Conservation (phyloP, 37 sponge, comb jelly and placozoan species). For the Hexactinellida sp. region DNA sequence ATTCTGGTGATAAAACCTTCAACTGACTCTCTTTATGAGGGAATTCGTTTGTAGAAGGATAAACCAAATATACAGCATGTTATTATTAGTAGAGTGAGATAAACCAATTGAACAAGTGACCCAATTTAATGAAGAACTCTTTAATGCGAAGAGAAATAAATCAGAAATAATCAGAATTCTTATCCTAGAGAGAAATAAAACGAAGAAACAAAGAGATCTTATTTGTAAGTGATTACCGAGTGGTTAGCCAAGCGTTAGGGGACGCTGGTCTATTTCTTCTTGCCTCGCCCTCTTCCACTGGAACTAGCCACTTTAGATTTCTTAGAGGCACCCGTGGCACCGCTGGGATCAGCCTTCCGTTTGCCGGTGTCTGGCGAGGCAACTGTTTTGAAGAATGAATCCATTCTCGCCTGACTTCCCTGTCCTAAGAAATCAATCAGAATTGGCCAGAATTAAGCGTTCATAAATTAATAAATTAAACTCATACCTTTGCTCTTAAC, state of each 20-base stretch:
- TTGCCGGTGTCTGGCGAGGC: constrained; percentile 37
- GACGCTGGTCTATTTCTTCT: background rate
- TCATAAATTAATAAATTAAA: too few species aligned
- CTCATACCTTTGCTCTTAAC: constrained; percentile 38
- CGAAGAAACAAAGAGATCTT: background rate
- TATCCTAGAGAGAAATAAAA: too few species aligned
- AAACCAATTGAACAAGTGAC: too few species aligned
- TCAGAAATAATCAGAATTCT: too few species aligned
- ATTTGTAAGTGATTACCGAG: background rate
- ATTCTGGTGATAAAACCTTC: too few species aligned
- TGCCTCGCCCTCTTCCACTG: background rate
- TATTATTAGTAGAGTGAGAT: too few species aligned
- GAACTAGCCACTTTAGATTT: background rate
- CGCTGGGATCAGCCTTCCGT: background rate
- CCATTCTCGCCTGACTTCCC: constrained; percentile 83
- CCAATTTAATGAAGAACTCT: too few species aligned
- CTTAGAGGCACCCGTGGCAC: background rate
- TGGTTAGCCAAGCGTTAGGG: background rate
- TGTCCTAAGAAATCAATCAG: constrained; percentile 2
- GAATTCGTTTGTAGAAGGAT: too few species aligned
- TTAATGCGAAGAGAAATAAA: too few species aligned
- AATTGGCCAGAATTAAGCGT: background rate
- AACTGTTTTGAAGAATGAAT: constrained; percentile 81
- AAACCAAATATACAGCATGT: too few species aligned
- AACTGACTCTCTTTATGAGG: too few species aligned